These are phyloP conservation scores for Alentia gelatinosa DNA, from an alignment of 2,888 invertebrate species.

Conservation along the genomic window DNA sequence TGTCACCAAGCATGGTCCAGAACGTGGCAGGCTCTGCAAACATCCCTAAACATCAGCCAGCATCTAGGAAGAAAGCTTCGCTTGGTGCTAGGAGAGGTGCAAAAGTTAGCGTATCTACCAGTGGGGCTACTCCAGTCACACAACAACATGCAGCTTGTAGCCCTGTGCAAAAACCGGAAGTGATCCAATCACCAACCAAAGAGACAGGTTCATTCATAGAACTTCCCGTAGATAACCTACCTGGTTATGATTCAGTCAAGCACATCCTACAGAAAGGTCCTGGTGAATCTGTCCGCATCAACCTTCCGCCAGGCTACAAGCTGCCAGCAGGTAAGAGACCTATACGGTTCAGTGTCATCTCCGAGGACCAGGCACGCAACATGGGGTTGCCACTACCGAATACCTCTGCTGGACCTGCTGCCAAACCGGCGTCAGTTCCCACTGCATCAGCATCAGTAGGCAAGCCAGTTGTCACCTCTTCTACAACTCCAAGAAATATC, in stretches of 20 bases:
- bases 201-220: neutral
- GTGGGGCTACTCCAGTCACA: neutral
- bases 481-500: neutral
- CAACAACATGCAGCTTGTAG: neutral
- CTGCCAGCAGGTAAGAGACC: neutral
- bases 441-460: neutral
- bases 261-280: neutral
- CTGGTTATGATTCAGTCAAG: neutral
- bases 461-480: neutral
- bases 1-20: neutral
- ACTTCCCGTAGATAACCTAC: neutral
- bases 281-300: neutral
- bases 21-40: no score
- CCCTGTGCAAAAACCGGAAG: neutral
- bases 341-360: constrained; percentile 13
- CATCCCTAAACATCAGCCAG: no score
- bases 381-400: neutral
- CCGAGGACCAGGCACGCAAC: neutral
- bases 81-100: neutral
- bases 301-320: constrained; percentile 10
- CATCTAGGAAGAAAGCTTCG: neutral
- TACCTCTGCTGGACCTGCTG: neutral
- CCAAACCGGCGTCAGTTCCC: neutral
- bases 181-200: neutral
- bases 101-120: neutral